Conservation (phyloP, 1,140 invertebrate species). For the Macrostomum lignano region DNA sequence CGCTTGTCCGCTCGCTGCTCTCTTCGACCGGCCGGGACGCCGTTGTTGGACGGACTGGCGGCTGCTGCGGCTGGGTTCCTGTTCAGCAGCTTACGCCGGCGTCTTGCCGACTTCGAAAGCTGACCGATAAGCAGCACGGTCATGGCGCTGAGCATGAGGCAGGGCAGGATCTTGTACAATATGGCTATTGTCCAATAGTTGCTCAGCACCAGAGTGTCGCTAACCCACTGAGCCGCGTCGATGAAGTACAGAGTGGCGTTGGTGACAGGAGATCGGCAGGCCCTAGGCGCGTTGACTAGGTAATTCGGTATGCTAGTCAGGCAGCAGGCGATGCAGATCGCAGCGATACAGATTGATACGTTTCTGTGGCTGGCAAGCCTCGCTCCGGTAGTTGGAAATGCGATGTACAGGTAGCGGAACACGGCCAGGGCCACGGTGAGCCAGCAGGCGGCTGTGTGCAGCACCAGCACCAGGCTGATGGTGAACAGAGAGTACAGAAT, state of each 20-base stretch:
- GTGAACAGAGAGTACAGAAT: slow-evolving; percentile 19
- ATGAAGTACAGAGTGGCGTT: no score
- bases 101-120: slow-evolving; percentile 19
- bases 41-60: no score
- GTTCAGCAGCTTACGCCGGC: slow-evolving; percentile 13
- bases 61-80: slow-evolving; percentile 11
- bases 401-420: slow-evolving; percentile 64
- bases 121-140: slow-evolving; percentile 27
- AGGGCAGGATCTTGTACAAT: slow-evolving; percentile 26
- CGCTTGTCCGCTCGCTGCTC: slow-evolving; percentile 13
- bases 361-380: slow-evolving; percentile 42
- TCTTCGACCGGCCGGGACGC: no score
- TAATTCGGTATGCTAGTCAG: slow-evolving; percentile 49
- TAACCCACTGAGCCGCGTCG: slow-evolving; percentile 1
- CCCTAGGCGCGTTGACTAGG: slow-evolving; percentile 20
- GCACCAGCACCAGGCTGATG: slow-evolving; percentile 42
- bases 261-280: no score
- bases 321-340: slow-evolving; percentile 41
- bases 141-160: slow-evolving; percentile 26
- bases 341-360: slow-evolving; percentile 40
- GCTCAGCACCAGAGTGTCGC: slow-evolving; percentile 10
- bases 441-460: slow-evolving; percentile 74
- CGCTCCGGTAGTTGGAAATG: slow-evolving; percentile 40
- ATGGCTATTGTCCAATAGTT: slow-evolving; percentile 20
- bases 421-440: slow-evolving; percentile 63